Conservation (phyloP, 2,888 invertebrate genomes). For the Leptopilina drosophilae region DNA sequence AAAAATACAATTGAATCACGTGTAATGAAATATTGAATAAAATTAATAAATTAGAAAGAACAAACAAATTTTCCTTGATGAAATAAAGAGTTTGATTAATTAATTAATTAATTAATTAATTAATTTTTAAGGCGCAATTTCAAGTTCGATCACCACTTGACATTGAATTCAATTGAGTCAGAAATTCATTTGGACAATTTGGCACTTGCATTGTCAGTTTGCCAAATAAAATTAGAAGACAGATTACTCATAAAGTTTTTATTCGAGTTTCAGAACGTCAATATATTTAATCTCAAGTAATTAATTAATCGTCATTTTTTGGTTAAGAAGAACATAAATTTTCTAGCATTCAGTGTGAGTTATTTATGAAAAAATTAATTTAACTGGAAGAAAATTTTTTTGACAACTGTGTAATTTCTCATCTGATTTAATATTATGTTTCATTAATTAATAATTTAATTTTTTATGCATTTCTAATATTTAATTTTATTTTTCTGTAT, state of each 20-base stretch:
- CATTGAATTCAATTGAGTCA: slow-evolving; percentile 23
- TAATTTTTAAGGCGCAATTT: slow-evolving; percentile 27
- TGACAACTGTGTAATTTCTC: no score
- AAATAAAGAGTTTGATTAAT: background rate
- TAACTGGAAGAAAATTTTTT: no score
- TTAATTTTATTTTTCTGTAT: no score
- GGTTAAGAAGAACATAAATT: no score
- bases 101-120: background rate
- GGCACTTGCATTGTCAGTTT: slow-evolving; percentile 24
- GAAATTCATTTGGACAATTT: slow-evolving; percentile 22
- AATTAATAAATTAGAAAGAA: background rate
- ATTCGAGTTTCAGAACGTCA: background rate
- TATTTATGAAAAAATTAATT: no score
- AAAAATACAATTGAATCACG: no score
- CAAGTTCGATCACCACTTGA: slow-evolving; percentile 11
- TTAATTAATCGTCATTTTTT: background rate
- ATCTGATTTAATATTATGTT: no score
- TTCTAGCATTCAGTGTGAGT: no score
- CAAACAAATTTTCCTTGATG: background rate
- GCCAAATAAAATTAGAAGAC: slow-evolving; percentile 28
- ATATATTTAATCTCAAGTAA: background rate
- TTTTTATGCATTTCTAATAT: no score
- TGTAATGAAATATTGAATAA: no score
- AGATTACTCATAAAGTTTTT: background rate
- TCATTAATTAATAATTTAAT: no score